phyloP scores from a whole-genome alignment of 2,797 vertebrate genomes.

The Sphenodon punctatus region DNA sequence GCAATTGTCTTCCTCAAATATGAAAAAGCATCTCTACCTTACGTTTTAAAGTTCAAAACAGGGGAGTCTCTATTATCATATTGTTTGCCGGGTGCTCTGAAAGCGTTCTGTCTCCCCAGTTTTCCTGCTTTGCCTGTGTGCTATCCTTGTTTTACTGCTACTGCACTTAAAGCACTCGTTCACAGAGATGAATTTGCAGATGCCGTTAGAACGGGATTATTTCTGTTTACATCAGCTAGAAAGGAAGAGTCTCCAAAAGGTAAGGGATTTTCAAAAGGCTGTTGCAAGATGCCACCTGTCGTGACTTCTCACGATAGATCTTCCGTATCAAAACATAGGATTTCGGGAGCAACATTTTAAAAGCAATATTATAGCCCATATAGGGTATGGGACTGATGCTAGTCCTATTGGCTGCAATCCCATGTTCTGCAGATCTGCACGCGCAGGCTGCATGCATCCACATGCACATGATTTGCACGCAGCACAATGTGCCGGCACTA shows the following conservation, averaged over 20 bases:
- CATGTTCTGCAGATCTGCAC: too few relatives aligned
- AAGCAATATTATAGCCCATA: not conserved
- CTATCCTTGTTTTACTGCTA: slow-evolving; percentile 18
- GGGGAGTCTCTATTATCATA: not conserved
- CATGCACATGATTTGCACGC: too few relatives aligned
- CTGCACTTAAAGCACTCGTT: slow-evolving; percentile 36
- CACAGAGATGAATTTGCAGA: slow-evolving; percentile 34
- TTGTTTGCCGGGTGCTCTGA: not conserved
- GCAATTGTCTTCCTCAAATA: not conserved
- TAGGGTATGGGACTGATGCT: not conserved
- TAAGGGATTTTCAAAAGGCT: not conserved
- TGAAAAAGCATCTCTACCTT: slow-evolving; percentile 3
- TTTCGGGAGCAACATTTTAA: slow-evolving; percentile 7
- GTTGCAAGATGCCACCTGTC: not conserved
- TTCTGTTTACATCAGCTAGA: slow-evolving; percentile 5
- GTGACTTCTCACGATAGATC: not conserved
- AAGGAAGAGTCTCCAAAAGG: slow-evolving; percentile 1
- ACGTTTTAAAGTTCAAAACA: slow-evolving; percentile 21
- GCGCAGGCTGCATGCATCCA: too few relatives aligned
- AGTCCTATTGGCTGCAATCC: too few relatives aligned
- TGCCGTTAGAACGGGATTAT: slow-evolving; percentile 4
- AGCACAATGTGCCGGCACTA: too few relatives aligned
- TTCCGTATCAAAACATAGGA: not conserved
- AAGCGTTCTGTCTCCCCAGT: not conserved
- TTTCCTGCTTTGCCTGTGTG: not conserved